phyloP scores from a whole-genome alignment of 2,888 invertebrate species.

The Plagodis dolabraria region DNA sequence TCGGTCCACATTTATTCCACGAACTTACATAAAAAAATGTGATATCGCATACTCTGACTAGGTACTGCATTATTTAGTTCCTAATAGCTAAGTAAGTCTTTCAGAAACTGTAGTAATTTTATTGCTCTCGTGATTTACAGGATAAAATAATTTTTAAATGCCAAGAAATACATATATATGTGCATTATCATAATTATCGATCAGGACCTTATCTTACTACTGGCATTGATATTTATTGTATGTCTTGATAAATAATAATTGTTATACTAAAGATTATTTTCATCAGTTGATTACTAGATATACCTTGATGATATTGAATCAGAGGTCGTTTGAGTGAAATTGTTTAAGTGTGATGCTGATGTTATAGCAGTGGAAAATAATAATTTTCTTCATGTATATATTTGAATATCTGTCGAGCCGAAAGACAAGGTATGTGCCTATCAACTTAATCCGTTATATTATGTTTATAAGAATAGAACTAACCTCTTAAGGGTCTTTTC shows the following conservation, averaged over 20 bases:
- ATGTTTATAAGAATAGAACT: no score
- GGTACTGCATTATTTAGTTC: no score
- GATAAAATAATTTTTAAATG: neutral
- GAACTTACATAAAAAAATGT: no score
- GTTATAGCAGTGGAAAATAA: slow-evolving; percentile 4
- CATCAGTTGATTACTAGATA: slow-evolving; percentile 48
- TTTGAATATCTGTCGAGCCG: slow-evolving; percentile 33
- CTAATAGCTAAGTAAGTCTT: no score
- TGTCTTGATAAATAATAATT: slow-evolving; percentile 47
- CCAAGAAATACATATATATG: neutral
- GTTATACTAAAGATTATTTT: slow-evolving; percentile 43
- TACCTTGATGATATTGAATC: slow-evolving; percentile 43
- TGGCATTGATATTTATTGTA: slow-evolving; percentile 47
- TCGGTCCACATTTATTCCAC: no score
- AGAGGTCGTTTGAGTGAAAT: slow-evolving; percentile 29
- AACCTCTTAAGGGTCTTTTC: no score
- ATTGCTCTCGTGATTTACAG: neutral
- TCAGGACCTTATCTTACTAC: slow-evolving; percentile 50
- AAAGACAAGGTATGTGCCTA: slow-evolving; percentile 15
- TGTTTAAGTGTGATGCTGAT: slow-evolving; percentile 11
- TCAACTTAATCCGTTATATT: no score
- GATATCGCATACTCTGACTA: no score
- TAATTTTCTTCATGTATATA: slow-evolving; percentile 50
- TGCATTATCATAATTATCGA: slow-evolving; percentile 37
- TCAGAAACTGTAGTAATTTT: no score